phyloP scores from a whole-genome alignment of 2,113 vertebrate genomes.

The Ailuropoda melanoleuca region DNA sequence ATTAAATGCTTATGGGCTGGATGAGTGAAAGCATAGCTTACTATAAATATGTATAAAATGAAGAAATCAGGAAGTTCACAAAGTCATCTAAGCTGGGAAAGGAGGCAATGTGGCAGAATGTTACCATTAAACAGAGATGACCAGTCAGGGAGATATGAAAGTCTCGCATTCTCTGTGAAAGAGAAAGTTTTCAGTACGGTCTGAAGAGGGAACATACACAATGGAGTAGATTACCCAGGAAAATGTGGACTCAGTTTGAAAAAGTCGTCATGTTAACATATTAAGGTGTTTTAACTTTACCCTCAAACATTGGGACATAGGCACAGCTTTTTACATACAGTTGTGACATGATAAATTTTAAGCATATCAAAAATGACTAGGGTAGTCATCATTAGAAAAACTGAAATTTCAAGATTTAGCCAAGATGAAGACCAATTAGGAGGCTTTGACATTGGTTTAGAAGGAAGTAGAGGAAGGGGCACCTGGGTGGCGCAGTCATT shows the following conservation, averaged over 20 bases:
- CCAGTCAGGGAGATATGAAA: neutral
- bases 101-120: neutral
- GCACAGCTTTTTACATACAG: neutral
- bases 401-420: neutral
- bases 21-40: neutral
- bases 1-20: neutral
- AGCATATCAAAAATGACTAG: neutral
- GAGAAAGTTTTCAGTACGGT: neutral
- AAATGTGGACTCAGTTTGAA: neutral
- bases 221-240: neutral
- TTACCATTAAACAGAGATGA: neutral
- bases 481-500: too few relatives aligned
- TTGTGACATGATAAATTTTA: neutral
- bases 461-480: neutral
- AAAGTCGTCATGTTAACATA: neutral
- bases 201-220: neutral
- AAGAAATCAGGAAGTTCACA: neutral
- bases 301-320: neutral
- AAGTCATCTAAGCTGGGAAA: neutral
- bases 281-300: neutral
- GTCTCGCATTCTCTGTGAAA: neutral
- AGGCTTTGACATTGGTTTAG: neutral
- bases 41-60: neutral
- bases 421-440: neutral
- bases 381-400: neutral